Percentiles rank a stretch among this genome's conserved stretches.
Conservation (phyloP, 2,888 invertebrate genomes). For the Andrena praecox region DNA sequence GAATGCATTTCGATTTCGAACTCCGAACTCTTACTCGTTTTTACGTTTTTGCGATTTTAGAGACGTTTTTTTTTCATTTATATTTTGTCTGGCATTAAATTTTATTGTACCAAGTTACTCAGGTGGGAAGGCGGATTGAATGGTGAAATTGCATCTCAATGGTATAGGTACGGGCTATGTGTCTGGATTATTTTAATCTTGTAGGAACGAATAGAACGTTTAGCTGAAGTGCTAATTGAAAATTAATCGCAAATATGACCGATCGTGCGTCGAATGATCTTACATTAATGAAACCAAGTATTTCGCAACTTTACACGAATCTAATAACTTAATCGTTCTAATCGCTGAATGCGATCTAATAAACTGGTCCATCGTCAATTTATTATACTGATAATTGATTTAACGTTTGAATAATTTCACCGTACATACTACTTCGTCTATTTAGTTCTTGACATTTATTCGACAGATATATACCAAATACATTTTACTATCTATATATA, state of each 20-base stretch:
- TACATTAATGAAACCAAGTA: background rate
- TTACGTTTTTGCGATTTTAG: background rate
- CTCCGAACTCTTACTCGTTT: background rate
- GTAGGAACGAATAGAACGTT: background rate
- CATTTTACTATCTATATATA: constrained; percentile 3
- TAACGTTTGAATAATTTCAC: constrained; percentile 9
- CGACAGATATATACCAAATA: background rate
- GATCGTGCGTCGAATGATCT: background rate
- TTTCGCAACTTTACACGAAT: background rate
- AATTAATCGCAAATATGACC: background rate
- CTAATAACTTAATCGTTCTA: background rate
- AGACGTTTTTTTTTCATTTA: background rate
- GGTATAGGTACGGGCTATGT: too few relatives aligned
- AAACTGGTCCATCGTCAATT: background rate
- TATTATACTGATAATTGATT: background rate
- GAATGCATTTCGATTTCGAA: background rate
- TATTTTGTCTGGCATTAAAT: background rate
- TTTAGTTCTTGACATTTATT: constrained; percentile 32
- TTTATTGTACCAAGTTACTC: background rate
- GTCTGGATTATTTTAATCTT: background rate
- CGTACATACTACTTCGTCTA: constrained; percentile 1
- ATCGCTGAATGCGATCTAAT: background rate
- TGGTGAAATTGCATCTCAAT: constrained; percentile 3
- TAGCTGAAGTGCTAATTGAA: background rate
- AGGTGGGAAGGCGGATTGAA: background rate